Percentiles rank a stretch among this genome's conserved stretches.
Evolutionary conservation across 2,113 vertebrate species (phyloP).

Genomic region (Orycteropus afer): DNA sequence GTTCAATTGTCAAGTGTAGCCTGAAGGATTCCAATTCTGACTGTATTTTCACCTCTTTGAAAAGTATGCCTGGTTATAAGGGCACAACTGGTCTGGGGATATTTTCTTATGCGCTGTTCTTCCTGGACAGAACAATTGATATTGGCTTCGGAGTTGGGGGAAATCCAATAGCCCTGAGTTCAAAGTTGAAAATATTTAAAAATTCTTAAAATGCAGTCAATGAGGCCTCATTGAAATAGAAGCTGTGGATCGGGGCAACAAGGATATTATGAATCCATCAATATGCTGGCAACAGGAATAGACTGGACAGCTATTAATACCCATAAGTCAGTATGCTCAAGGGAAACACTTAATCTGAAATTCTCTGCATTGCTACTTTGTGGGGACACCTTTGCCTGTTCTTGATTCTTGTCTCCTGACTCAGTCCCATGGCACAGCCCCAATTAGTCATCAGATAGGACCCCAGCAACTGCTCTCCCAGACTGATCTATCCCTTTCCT

Average conservation of each 20-base stretch:
- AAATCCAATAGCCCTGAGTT: constrained; percentile 48
- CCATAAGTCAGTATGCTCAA: background rate
- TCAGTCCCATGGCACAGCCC: background rate
- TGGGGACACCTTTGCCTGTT: background rate
- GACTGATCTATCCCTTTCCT: background rate
- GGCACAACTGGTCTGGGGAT: constrained; percentile 10
- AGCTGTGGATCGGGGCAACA: background rate
- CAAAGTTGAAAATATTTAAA: constrained; percentile 51
- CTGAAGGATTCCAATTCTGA: constrained; percentile 72
- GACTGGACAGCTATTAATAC: background rate
- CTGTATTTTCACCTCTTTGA: constrained; percentile 71
- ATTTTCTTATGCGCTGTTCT: constrained; percentile 36
- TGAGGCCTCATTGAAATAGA: background rate
- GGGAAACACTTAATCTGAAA: background rate
- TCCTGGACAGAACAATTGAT: background rate
- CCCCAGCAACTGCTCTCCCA: background rate
- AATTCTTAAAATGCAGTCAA: background rate
- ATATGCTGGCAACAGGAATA: background rate
- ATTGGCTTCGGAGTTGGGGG: constrained; percentile 31
- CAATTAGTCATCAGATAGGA: background rate
- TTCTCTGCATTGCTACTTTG: background rate
- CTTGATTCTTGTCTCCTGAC: background rate
- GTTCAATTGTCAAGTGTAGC: constrained; percentile 76
- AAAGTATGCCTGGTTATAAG: background rate
- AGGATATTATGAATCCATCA: background rate